Percentiles rank a stretch among this genome's conserved stretches.
These are phyloP conservation scores for Trogon surrucura DNA, from an alignment of 2,113 vertebrate genomes.

Conservation along the genomic window DNA sequence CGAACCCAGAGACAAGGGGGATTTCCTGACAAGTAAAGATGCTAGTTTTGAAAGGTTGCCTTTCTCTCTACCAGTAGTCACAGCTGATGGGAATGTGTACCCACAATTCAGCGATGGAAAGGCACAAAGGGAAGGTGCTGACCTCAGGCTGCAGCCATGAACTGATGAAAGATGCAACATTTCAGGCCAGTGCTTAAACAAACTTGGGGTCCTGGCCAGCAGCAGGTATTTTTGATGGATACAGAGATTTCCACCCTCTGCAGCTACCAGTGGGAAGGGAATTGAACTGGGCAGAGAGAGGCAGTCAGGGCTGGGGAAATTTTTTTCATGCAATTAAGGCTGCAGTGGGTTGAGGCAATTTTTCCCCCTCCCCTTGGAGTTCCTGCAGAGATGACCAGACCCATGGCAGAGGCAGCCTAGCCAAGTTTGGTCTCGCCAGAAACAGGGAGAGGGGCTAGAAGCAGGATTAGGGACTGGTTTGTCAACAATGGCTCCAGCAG, in stretches of 20 bases:
- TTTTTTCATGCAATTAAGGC: neutral
- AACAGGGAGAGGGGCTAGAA: neutral
- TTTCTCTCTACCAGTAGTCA: neutral
- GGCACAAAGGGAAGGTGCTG: neutral
- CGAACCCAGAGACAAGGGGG: neutral
- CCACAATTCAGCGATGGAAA: fast-evolving
- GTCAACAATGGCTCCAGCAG: neutral
- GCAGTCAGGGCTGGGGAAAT: neutral
- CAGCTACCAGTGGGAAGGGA: neutral
- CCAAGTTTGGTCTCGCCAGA: neutral
- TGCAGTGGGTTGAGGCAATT: neutral
- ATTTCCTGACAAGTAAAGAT: neutral
- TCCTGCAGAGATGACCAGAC: neutral
- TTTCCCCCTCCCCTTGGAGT: neutral
- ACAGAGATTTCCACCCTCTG: neutral
- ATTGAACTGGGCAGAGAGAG: neutral
- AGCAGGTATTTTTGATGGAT: neutral
- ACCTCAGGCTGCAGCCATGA: neutral
- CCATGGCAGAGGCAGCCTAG: fast-evolving
- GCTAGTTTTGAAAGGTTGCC: neutral
- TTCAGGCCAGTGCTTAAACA: neutral
- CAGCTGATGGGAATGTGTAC: neutral
- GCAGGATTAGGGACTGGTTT: neutral
- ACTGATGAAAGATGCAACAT: neutral
- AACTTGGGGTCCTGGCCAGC: neutral